phyloP scores from a whole-genome alignment of 1,140 invertebrate species.

The Drosophila pseudoobscura region DNA sequence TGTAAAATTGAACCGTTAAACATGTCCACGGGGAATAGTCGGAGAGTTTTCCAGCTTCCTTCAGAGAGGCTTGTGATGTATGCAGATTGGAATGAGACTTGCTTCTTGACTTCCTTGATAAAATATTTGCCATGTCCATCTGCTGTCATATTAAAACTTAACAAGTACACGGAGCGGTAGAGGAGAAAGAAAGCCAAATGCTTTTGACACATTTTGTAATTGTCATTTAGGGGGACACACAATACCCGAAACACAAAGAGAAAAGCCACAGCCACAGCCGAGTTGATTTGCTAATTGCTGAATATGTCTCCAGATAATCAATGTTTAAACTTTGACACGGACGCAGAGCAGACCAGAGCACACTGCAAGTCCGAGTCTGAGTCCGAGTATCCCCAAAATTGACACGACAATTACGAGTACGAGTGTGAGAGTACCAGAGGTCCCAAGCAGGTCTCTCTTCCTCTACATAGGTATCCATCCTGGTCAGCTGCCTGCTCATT shows the following conservation, averaged over 20 bases:
- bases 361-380: conserved; percentile 29
- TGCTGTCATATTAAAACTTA: conserved; percentile 79
- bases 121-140: conserved; percentile 62
- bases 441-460: neutral
- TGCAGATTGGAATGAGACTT: conserved; percentile 62
- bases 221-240: conserved; percentile 58
- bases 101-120: conserved; percentile 27
- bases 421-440: neutral
- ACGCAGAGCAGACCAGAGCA: conserved; percentile 18
- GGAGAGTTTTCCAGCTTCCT: conserved; percentile 1
- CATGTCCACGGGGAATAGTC: conserved; percentile 59
- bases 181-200: conserved; percentile 19
- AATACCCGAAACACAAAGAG: neutral
- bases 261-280: conserved; percentile 55
- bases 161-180: conserved; percentile 39
- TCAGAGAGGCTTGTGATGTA: conserved; percentile 24
- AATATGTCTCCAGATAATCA: conserved; percentile 83
- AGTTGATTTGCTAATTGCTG: conserved; percentile 83
- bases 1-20: conserved; percentile 82
- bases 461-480: conserved; percentile 1
- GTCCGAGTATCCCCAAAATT: conserved; percentile 55
- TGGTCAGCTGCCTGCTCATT: conserved; percentile 65
- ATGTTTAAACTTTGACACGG: conserved; percentile 80
- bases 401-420: conserved; percentile 72
- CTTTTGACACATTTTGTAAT: conserved; percentile 80